A percentile compares a stretch with the other conserved stretches of the same genome.
phyloP scores from a whole-genome alignment of 2,113 vertebrate species.

The Tetraodon nigroviridis region DNA sequence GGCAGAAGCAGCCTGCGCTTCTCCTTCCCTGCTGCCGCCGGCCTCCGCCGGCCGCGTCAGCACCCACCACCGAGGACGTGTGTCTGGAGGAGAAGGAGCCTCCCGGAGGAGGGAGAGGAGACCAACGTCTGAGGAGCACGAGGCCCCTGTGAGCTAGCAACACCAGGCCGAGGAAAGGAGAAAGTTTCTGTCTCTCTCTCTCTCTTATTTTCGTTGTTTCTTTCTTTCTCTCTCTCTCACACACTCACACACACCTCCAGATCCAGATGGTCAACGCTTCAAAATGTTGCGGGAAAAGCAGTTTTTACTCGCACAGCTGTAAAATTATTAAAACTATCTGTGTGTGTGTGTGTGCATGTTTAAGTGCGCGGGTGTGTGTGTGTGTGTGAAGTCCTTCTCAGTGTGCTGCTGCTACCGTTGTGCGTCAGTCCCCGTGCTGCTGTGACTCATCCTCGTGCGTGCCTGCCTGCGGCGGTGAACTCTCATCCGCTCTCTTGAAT shows the following conservation, averaged over 20 bases:
- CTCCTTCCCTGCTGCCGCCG: constrained; percentile 34
- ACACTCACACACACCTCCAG: background rate
- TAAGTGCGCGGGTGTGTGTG: background rate
- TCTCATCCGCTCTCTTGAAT: background rate
- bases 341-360: background rate
- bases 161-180: background rate
- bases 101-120: constrained; percentile 43
- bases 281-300: constrained; percentile 2
- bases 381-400: background rate
- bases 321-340: constrained; percentile 7
- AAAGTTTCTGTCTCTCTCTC: background rate
- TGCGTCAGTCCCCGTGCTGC: background rate
- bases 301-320: constrained; percentile 11
- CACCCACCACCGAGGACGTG: constrained; percentile 50
- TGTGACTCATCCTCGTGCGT: background rate
- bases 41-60: constrained; percentile 33
- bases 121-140: constrained; percentile 47
- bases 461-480: background rate
- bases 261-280: constrained; percentile 4
- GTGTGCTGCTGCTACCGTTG: background rate
- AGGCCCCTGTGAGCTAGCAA: background rate
- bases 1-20: constrained; percentile 22
- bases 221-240: too few species aligned
- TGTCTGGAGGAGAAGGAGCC: constrained; percentile 56
- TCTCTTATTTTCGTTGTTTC: too few species aligned